These are phyloP conservation scores for Sebastes itinus DNA, from an alignment of 2,797 vertebrate species.

Conservation along the genomic window DNA sequence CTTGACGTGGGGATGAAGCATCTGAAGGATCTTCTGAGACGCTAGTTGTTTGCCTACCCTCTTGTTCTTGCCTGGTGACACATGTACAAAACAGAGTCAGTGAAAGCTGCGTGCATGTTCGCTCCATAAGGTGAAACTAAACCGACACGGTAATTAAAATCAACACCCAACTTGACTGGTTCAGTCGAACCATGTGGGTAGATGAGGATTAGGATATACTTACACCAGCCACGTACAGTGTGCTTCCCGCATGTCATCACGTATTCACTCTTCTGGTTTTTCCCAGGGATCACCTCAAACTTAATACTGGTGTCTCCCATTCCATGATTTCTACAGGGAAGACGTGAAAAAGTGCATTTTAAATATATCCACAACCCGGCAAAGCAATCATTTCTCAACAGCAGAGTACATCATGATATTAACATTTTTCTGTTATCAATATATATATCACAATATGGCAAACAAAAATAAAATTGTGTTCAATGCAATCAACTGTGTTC, in stretches of 20 bases:
- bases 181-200: background rate
- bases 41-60: conserved; percentile 97
- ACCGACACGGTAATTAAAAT: background rate
- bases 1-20: conserved; percentile 98
- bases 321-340: conserved; percentile 91
- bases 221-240: conserved; percentile 98
- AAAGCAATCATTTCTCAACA: background rate
- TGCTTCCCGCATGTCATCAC: conserved; percentile 99
- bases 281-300: conserved; percentile 99
- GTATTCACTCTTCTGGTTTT: conserved; percentile 99
- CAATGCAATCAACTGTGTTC: background rate
- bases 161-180: background rate
- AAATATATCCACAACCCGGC: background rate
- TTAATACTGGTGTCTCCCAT: conserved; percentile 99
- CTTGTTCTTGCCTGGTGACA: conserved; percentile 93
- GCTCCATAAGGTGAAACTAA: background rate
- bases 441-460: no score
- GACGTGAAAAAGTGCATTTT: background rate
- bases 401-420: background rate
- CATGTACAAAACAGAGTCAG: background rate
- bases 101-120: background rate
- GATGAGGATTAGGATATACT: conserved; percentile 70
- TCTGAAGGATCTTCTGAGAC: conserved; percentile 98
- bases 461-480: background rate
- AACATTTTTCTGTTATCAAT: no score